Percentiles rank a stretch among this genome's conserved stretches.
Conservation (phyloP, 1,140 invertebrate species). For the Zophobas atratus region DNA sequence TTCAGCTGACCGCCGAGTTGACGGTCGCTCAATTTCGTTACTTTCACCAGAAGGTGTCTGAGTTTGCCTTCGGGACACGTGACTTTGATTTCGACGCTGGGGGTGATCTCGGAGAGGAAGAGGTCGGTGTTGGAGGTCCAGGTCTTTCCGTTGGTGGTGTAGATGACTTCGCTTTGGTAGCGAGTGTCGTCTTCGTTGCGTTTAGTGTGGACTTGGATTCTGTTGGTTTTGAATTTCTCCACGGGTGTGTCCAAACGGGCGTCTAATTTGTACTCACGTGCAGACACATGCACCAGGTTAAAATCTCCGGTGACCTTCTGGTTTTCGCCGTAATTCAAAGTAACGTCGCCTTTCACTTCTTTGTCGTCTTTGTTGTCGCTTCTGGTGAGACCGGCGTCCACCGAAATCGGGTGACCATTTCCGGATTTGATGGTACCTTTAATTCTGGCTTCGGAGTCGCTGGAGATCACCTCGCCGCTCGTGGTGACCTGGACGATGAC, state of each 20-base stretch:
- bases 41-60: conserved; percentile 71
- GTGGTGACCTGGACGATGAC: conserved; percentile 55
- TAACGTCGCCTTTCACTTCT: conserved; percentile 59
- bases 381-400: conserved; percentile 53
- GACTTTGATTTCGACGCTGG: conserved; percentile 69
- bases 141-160: conserved; percentile 69
- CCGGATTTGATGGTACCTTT: conserved; percentile 56
- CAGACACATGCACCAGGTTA: conserved; percentile 64
- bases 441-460: conserved; percentile 54
- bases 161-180: conserved; percentile 64
- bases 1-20: conserved; percentile 73
- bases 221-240: conserved; percentile 72
- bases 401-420: conserved; percentile 54
- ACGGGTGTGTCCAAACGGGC: conserved; percentile 69
- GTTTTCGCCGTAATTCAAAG: conserved; percentile 72
- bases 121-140: conserved; percentile 70
- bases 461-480: conserved; percentile 58
- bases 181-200: conserved; percentile 69
- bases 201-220: conserved; percentile 72
- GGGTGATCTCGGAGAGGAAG: conserved; percentile 67
- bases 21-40: conserved; percentile 70
- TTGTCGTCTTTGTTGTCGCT: conserved; percentile 48
- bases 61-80: conserved; percentile 69
- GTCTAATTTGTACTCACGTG: conserved; percentile 67
- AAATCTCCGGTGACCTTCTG: conserved; percentile 69